A percentile compares a stretch with the other conserved stretches of the same genome.
phyloP scores from a whole-genome alignment of 1,140 invertebrate genomes.

The Drosophila arizonae region DNA sequence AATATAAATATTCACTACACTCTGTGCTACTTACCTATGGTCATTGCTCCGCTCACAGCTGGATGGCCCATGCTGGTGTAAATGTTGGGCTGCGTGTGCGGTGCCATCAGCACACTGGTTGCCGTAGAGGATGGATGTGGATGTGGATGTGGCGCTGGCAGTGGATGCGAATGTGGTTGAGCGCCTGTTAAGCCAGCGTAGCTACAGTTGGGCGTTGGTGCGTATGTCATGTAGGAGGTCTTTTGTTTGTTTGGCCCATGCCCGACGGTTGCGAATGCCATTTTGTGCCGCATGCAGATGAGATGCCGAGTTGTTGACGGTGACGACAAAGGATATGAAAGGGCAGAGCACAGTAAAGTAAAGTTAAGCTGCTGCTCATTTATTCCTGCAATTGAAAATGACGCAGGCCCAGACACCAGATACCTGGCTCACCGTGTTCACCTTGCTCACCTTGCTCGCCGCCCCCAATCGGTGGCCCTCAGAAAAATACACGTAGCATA shows the following conservation, averaged over 20 bases:
- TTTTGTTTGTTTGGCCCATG: slow-evolving; percentile 47
- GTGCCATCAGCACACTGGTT: slow-evolving; percentile 62
- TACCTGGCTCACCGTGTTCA: neutral
- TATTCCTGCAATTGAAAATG: slow-evolving; percentile 46
- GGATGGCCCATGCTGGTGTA: slow-evolving; percentile 65
- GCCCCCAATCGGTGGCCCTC: neutral
- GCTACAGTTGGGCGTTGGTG: slow-evolving; percentile 62
- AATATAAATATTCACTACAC: neutral
- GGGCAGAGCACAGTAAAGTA: slow-evolving; percentile 43
- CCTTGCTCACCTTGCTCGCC: neutral
- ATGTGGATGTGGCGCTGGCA: no score
- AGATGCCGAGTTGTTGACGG: slow-evolving; percentile 37
- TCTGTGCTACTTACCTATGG: slow-evolving; percentile 56
- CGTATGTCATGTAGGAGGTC: slow-evolving; percentile 71
- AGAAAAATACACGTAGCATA: no score
- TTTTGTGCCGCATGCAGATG: slow-evolving; percentile 42
- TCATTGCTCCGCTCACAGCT: slow-evolving; percentile 56
- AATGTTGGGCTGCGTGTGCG: slow-evolving; percentile 49
- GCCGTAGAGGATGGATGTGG: slow-evolving; percentile 45
- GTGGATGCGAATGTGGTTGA: slow-evolving; percentile 31
- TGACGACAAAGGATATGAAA: slow-evolving; percentile 52
- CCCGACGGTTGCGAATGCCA: slow-evolving; percentile 41
- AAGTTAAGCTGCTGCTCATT: slow-evolving; percentile 47
- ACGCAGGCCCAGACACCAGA: slow-evolving; percentile 9
- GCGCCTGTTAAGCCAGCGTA: slow-evolving; percentile 48